These are phyloP conservation scores for Limnodromus scolopaceus DNA, from an alignment of 2,797 vertebrate genomes.

Conservation along the genomic window DNA sequence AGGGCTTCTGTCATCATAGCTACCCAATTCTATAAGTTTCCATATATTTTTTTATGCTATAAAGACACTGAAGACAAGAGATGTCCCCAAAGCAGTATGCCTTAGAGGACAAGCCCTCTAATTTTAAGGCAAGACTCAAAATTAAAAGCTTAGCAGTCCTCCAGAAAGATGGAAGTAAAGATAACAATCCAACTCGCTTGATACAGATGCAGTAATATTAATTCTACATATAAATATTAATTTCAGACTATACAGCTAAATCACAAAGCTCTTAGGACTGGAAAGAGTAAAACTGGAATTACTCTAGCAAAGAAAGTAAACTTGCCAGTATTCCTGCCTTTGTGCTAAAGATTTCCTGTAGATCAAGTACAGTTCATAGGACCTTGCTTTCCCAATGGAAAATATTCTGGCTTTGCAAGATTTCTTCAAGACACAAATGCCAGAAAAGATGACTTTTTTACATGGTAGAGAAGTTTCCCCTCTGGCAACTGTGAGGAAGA, in stretches of 20 bases:
- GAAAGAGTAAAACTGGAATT: background rate
- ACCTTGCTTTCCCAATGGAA: slow-evolving; percentile 19
- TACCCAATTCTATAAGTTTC: background rate
- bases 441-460: background rate
- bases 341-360: slow-evolving; percentile 4
- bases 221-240: background rate
- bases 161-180: background rate
- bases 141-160: background rate
- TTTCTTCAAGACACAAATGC: background rate
- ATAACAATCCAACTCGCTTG: background rate
- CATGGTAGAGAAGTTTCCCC: background rate
- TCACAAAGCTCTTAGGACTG: background rate
- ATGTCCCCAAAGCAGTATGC: background rate
- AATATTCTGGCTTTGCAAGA: background rate
- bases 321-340: background rate
- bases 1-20: background rate
- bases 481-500: background rate
- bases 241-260: background rate
- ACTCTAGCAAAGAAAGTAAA: background rate
- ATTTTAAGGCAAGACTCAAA: background rate
- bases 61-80: background rate
- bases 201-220: background rate
- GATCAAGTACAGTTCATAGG: background rate
- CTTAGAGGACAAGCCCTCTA: background rate
- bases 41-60: background rate